phyloP scores from a whole-genome alignment of 2,113 vertebrate genomes.

The Solea senegalensis region DNA sequence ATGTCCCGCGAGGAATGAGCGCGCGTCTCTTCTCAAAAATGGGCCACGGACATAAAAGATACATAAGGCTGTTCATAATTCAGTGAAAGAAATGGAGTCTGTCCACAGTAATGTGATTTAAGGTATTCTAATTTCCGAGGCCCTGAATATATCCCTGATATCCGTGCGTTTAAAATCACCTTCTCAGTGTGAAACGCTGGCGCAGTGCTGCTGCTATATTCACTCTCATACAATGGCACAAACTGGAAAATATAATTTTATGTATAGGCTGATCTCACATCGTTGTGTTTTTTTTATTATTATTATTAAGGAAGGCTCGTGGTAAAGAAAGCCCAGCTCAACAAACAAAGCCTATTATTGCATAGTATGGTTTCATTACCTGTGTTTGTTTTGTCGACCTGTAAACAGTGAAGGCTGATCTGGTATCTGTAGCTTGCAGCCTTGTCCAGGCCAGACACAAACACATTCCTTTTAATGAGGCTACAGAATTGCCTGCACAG shows the following conservation, averaged over 20 bases:
- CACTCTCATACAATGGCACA: neutral
- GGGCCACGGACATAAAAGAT: slow-evolving; percentile 68
- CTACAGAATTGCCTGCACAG: slow-evolving; percentile 61
- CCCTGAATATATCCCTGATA: slow-evolving; percentile 59
- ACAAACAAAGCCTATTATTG: slow-evolving; percentile 35
- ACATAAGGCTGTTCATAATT: slow-evolving; percentile 72
- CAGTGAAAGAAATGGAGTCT: slow-evolving; percentile 67
- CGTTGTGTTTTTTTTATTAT: slow-evolving; percentile 1
- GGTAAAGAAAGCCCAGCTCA: slow-evolving; percentile 24
- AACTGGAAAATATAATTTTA: slow-evolving; percentile 12
- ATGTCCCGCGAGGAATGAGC: slow-evolving; percentile 73
- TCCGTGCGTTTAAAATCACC: slow-evolving; percentile 68
- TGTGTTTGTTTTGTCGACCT: slow-evolving; percentile 63
- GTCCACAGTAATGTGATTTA: slow-evolving; percentile 76
- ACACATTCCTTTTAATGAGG: slow-evolving; percentile 74
- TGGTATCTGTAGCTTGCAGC: slow-evolving; percentile 74
- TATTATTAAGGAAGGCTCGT: slow-evolving; percentile 6
- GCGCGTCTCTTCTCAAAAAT: slow-evolving; percentile 54
- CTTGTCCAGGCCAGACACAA: slow-evolving; percentile 60
- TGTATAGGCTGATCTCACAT: slow-evolving; percentile 16
- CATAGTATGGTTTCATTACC: slow-evolving; percentile 56
- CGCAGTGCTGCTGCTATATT: neutral
- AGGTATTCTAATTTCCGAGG: slow-evolving; percentile 71
- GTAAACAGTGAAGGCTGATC: slow-evolving; percentile 68
- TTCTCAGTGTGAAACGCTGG: slow-evolving; percentile 17